Conservation (phyloP, 2,888 invertebrate genomes). For the Limulus polyphemus region DNA sequence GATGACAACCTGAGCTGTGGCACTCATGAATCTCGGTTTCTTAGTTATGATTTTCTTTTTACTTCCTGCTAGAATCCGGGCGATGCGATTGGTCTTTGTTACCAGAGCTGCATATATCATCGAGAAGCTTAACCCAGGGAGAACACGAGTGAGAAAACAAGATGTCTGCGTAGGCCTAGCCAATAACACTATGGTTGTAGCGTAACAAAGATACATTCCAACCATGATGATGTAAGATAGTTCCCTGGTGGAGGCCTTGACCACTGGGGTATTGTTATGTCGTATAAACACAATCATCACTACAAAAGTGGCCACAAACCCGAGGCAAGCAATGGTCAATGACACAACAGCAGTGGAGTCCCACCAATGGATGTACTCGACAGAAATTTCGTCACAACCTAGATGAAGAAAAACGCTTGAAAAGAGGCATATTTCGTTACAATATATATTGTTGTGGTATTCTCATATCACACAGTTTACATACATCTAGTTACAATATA, state of each 20-base stretch:
- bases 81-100: slow-evolving; percentile 94
- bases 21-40: slow-evolving; percentile 84
- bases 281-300: slow-evolving; percentile 67
- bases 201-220: slow-evolving; percentile 68
- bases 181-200: slow-evolving; percentile 81
- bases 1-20: slow-evolving; percentile 69
- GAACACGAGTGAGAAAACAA: slow-evolving; percentile 75
- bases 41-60: slow-evolving; percentile 79
- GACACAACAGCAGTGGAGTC: slow-evolving; percentile 51
- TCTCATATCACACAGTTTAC: too few relatives aligned
- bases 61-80: slow-evolving; percentile 89
- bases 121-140: slow-evolving; percentile 90
- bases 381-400: slow-evolving; percentile 47
- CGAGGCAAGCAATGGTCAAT: slow-evolving; percentile 60
- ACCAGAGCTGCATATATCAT: slow-evolving; percentile 92
- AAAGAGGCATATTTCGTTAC: too few relatives aligned
- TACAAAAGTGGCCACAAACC: slow-evolving; percentile 63
- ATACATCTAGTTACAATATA: too few relatives aligned
- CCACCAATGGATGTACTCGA: slow-evolving; percentile 50
- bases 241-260: slow-evolving; percentile 71
- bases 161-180: slow-evolving; percentile 61
- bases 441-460: too few relatives aligned
- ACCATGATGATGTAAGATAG: slow-evolving; percentile 72
- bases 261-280: slow-evolving; percentile 88
- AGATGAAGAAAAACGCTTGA: too few relatives aligned